Evolutionary conservation across 2,888 invertebrate genomes (phyloP).

Genomic region (Lasioglossum figueresi): DNA sequence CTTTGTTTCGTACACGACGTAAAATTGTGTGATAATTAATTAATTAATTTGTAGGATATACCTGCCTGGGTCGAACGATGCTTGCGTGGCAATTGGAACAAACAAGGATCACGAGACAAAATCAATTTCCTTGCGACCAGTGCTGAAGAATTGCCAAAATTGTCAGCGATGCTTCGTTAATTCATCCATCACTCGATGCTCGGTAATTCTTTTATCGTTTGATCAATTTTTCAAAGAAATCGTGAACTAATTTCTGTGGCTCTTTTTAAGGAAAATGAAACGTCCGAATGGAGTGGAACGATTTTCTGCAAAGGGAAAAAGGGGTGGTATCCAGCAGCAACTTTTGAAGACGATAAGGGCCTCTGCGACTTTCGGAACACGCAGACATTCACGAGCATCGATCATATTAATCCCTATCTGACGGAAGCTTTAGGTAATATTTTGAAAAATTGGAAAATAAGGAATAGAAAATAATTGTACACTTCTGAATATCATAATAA

Average conservation of each 20-base stretch:
- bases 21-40: not conserved
- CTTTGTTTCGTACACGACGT: too few relatives aligned
- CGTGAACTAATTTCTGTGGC: not conserved
- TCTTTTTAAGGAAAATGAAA: constrained; percentile 22
- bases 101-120: constrained; percentile 85
- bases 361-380: constrained; percentile 84
- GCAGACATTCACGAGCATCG: constrained; percentile 85
- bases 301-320: constrained; percentile 88
- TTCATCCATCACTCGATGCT: constrained; percentile 81
- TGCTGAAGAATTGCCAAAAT: constrained; percentile 84
- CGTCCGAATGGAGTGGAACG: constrained; percentile 87
- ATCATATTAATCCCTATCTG: constrained; percentile 85
- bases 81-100: constrained; percentile 88
- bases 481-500: not conserved
- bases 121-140: constrained; percentile 85
- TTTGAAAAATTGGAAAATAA: not conserved
- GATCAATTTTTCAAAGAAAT: not conserved
- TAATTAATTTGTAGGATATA: constrained; percentile 71
- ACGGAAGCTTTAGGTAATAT: constrained; percentile 84
- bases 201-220: constrained; percentile 67
- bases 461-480: not conserved
- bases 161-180: constrained; percentile 86
- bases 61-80: constrained; percentile 81
- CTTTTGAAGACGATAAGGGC: constrained; percentile 86
- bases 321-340: constrained; percentile 90